These are phyloP conservation scores for Hydraecia micacea DNA, from an alignment of 2,888 invertebrate species.

Conservation along the genomic window DNA sequence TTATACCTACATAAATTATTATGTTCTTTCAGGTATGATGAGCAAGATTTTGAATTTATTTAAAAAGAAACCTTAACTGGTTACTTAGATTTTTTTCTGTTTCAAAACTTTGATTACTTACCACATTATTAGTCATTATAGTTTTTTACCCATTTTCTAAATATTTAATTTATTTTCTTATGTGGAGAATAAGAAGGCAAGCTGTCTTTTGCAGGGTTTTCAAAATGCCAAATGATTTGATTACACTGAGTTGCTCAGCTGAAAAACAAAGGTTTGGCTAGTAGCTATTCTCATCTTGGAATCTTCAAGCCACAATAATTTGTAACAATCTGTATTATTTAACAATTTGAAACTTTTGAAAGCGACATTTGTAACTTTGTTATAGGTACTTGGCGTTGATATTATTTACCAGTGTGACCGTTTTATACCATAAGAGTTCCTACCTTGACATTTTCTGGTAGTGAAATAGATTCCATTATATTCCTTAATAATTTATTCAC, in stretches of 20 bases:
- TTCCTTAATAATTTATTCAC: conserved; percentile 32
- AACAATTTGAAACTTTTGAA: conserved; percentile 16
- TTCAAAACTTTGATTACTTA: not conserved
- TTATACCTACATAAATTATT: conserved; percentile 13
- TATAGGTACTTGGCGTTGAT: conserved; percentile 70
- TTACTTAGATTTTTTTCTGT: conserved; percentile 35
- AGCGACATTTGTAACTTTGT: conserved; percentile 52
- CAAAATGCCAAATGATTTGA: conserved; percentile 41
- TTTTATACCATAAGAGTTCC: conserved; percentile 39
- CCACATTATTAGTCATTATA: not conserved
- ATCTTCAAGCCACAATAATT: conserved; percentile 5
- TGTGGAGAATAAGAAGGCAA: conserved; percentile 9
- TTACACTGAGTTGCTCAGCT: conserved; percentile 6
- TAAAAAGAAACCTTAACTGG: conserved; percentile 42
- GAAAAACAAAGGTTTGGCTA: conserved; percentile 4
- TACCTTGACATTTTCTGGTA: conserved; percentile 29
- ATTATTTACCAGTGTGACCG: conserved; percentile 43
- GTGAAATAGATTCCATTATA: conserved; percentile 24
- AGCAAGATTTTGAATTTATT: conserved; percentile 26
- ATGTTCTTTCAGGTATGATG: conserved; percentile 55
- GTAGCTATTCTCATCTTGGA: not conserved
- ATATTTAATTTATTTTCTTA: not conserved
- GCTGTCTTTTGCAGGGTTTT: conserved; percentile 49
- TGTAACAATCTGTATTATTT: not conserved
- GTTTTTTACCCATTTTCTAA: conserved; percentile 3